A percentile compares a stretch with the other conserved stretches of the same genome.
These are phyloP conservation scores for Semicossyphus pulcher DNA, from an alignment of 2,113 vertebrate species.

Conservation along the genomic window DNA sequence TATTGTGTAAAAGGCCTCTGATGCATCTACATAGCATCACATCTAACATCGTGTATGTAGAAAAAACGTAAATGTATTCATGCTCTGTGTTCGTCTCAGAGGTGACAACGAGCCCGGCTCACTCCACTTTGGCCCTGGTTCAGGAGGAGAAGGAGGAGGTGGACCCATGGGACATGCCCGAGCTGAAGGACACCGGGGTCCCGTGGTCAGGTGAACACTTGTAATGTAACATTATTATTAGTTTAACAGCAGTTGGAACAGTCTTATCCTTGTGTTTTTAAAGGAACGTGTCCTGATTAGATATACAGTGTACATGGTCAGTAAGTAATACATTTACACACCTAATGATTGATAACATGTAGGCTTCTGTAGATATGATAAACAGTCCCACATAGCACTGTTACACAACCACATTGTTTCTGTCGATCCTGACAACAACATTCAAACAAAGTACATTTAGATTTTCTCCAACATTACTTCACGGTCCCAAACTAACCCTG, in stretches of 20 bases:
- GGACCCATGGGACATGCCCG: constrained; percentile 89
- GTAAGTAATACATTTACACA: constrained; percentile 5
- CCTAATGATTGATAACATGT: not conserved
- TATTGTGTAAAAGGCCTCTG: not conserved
- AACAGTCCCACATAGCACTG: not conserved
- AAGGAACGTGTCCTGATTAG: constrained; percentile 17
- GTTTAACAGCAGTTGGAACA: not conserved
- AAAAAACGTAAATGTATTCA: not conserved
- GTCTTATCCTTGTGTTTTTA: constrained; percentile 13
- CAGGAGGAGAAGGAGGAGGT: constrained; percentile 62
- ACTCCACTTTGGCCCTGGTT: constrained; percentile 86
- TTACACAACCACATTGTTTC: constrained; percentile 26
- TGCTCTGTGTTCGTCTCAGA: constrained; percentile 17
- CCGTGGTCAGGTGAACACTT: constrained; percentile 90
- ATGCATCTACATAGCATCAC: not conserved
- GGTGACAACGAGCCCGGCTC: constrained; percentile 48
- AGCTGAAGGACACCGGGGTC: constrained; percentile 85
- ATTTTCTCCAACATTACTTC: no score
- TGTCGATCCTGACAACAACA: no score
- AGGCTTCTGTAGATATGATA: constrained; percentile 17
- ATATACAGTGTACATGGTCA: not conserved
- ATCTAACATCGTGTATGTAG: not conserved
- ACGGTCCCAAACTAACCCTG: no score
- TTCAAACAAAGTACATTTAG: not conserved
- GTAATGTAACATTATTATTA: not conserved